Evolutionary conservation across 2,113 vertebrate genomes (phyloP).

Genomic region (Sander vitreus): DNA sequence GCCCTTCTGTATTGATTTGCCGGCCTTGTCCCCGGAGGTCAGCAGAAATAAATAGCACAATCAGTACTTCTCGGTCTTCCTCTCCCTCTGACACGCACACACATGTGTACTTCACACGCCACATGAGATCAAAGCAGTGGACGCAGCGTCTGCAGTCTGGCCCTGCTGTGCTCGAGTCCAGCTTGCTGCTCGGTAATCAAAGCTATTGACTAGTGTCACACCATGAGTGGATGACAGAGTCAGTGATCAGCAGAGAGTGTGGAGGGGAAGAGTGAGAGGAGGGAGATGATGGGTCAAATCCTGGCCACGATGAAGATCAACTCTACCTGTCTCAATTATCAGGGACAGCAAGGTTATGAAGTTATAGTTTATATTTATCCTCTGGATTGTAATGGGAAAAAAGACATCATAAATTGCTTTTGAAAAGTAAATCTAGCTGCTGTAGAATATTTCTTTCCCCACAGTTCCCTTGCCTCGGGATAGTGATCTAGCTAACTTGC

Average conservation of each 20-base stretch:
- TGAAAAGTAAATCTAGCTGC: slow-evolving; percentile 10
- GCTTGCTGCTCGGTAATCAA: slow-evolving; percentile 72
- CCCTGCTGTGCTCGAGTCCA: slow-evolving; percentile 64
- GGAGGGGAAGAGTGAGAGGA: slow-evolving; percentile 9
- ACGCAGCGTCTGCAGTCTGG: slow-evolving; percentile 41
- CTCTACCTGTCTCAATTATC: background rate
- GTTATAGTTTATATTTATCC: background rate
- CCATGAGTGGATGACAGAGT: slow-evolving; percentile 54
- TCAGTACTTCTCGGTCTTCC: slow-evolving; percentile 55
- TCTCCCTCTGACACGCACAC: slow-evolving; percentile 6
- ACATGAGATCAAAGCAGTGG: slow-evolving; percentile 56
- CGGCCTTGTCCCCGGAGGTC: slow-evolving; percentile 44
- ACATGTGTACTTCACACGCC: slow-evolving; percentile 17
- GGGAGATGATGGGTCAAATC: slow-evolving; percentile 28
- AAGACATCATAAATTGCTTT: slow-evolving; percentile 5
- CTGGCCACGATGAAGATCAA: slow-evolving; percentile 1
- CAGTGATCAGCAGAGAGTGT: slow-evolving; percentile 68
- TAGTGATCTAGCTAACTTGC: slow-evolving; percentile 39
- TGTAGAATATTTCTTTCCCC: background rate
- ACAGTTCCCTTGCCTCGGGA: slow-evolving; percentile 22
- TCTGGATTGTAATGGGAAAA: background rate
- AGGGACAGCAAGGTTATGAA: background rate
- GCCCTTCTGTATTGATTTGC: slow-evolving; percentile 50
- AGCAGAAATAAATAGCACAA: slow-evolving; percentile 62
- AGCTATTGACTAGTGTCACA: slow-evolving; percentile 80